Percentiles rank a stretch among this genome's conserved stretches.
Evolutionary conservation across 2,888 invertebrate genomes (phyloP).

Genomic region (Smittia sp.): DNA sequence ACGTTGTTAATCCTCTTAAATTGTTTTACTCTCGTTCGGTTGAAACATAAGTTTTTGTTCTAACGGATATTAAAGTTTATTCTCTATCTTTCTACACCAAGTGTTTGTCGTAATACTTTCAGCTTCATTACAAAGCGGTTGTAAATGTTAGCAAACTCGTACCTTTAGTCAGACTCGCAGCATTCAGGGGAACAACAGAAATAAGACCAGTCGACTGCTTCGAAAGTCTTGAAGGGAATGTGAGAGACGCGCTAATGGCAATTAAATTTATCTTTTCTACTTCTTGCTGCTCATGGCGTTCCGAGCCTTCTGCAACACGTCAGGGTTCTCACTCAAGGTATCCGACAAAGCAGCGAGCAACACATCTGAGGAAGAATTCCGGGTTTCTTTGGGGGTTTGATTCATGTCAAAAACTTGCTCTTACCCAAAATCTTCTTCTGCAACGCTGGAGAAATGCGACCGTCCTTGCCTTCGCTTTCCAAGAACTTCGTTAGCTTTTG

Average conservation of each 20-base stretch:
- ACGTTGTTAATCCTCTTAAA: too few species aligned
- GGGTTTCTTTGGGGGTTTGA: neutral
- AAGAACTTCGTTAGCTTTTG: conserved; percentile 72
- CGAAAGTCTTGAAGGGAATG: neutral
- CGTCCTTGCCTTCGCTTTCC: conserved; percentile 69
- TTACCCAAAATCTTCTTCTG: conserved; percentile 76
- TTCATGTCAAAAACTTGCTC: conserved; percentile 43
- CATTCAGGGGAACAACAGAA: neutral
- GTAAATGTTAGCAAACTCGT: neutral
- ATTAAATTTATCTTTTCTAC: neutral
- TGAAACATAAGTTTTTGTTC: neutral
- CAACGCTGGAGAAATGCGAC: conserved; percentile 68
- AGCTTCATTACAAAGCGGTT: neutral
- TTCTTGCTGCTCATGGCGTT: conserved; percentile 48
- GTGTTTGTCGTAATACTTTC: neutral
- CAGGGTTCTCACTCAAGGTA: conserved; percentile 70
- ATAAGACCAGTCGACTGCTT: neutral
- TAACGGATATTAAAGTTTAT: neutral
- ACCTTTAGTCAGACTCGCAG: neutral
- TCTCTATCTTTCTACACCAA: neutral
- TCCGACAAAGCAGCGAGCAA: conserved; percentile 71
- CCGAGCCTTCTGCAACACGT: conserved; percentile 60
- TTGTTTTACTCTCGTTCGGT: too few species aligned
- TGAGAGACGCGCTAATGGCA: neutral
- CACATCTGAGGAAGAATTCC: conserved; percentile 59